Evolutionary conservation across 2,797 vertebrate genomes (phyloP), one percentile per base, ranked within the genome.

Genomic region (Peromyscus aztecus): DNA sequence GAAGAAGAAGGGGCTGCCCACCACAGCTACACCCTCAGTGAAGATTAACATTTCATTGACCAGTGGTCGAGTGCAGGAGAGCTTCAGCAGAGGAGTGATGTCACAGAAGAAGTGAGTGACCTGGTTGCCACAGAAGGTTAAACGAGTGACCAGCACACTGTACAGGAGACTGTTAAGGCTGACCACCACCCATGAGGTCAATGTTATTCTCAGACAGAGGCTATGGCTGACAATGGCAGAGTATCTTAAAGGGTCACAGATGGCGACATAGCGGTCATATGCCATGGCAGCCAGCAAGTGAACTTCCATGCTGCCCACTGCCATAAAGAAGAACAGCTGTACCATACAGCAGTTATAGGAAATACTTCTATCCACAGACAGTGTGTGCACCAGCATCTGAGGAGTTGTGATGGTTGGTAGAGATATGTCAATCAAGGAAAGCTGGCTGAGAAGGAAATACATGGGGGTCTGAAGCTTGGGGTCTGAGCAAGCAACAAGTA

Each of bases 61-160:
- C 63, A 97, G 43, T 6, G 97, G 97, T 21, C 37, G 69, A 81
- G 89, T 97, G 4, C 98, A 98, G 67, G 98, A 98, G 19, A 98
- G 97, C 86, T 97, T 94, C 52, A 98, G 71, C 43, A 98, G 83
- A 19, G 98, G 95, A 46, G 98, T 97, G 57, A 98, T 97, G 46
- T 98, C 98, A 96, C 98, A 98, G 89, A 98, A 98, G 84, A 98
- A 97, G 24, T 98, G 97, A n/a, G 96, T 97, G 73, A 98, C 77
- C 43, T 71, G 75, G 84, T 97, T 97, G 37, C 93, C 91, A 73
- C 98, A 98, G 80, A 97, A 98, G 40, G 92, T 96, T 93, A 98
- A 95, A 1, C 2, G 76, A 57, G 86, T 84, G 27, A 97, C 97
- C 76, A 98, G 24, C 61, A 96, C n/a, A 59, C 90, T 97, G 14